Evolutionary conservation across 2,113 vertebrate species (phyloP).

Genomic region (Dromaius novaehollandiae): DNA sequence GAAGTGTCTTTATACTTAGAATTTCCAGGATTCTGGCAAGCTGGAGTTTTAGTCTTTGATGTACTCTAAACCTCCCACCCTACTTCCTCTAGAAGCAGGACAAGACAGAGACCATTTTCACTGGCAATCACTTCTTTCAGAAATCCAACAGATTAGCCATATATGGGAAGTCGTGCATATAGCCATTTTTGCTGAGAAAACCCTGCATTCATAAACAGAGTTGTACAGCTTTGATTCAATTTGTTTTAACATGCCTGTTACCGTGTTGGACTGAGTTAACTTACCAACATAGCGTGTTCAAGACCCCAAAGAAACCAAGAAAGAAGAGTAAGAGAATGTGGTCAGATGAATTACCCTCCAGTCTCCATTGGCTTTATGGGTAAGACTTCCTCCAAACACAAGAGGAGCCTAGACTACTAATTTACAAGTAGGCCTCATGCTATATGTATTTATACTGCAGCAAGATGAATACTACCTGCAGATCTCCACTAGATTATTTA

Average conservation of each 20-base stretch:
- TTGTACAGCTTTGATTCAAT: neutral
- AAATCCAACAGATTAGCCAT: neutral
- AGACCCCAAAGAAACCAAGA: neutral
- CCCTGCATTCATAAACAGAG: neutral
- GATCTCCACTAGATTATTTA: neutral
- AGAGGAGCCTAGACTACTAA: neutral
- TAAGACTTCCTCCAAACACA: neutral
- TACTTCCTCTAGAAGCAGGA: neutral
- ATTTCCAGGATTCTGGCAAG: neutral
- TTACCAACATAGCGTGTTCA: neutral
- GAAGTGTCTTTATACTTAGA: neutral
- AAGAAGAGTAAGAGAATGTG: neutral
- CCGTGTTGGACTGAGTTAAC: neutral
- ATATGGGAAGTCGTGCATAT: neutral
- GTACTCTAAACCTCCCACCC: neutral
- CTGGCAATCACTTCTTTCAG: neutral
- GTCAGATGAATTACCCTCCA: neutral
- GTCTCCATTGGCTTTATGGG: neutral
- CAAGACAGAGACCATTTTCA: neutral
- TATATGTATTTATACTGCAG: neutral
- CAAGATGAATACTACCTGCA: neutral
- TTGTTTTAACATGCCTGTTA: neutral
- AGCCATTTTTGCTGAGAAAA: neutral
- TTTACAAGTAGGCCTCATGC: neutral
- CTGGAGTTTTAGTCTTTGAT: neutral